Conservation (phyloP, 2,113 vertebrate species). For the Junco hyemalis region DNA sequence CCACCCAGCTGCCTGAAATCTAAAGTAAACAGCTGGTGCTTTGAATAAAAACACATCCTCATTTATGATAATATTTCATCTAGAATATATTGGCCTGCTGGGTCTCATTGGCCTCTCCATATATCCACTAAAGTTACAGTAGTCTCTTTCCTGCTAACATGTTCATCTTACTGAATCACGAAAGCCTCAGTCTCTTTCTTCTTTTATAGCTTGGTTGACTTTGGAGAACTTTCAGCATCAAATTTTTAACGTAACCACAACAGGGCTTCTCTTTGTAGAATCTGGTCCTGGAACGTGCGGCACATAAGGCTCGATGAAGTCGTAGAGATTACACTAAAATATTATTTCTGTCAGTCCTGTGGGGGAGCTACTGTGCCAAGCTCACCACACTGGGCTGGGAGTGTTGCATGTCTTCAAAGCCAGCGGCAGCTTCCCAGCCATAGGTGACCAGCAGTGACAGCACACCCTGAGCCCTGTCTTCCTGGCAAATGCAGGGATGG, state of each 20-base stretch:
- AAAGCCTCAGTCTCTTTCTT: slow-evolving; percentile 28
- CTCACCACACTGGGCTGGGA: not conserved
- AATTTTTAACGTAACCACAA: slow-evolving; percentile 26
- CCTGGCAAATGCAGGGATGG: not conserved
- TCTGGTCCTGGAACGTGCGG: not conserved
- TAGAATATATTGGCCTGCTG: slow-evolving; percentile 15
- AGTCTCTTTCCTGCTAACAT: slow-evolving; percentile 30
- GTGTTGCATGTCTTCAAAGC: not conserved
- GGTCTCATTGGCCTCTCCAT: slow-evolving; percentile 4
- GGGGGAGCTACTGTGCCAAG: not conserved
- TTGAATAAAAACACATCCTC: slow-evolving; percentile 64
- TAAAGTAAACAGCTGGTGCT: slow-evolving; percentile 41
- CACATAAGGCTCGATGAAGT: not conserved
- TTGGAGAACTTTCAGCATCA: slow-evolving; percentile 36
- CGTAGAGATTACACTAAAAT: not conserved
- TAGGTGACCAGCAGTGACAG: not conserved
- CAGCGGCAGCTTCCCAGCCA: not conserved
- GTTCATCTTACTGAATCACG: not conserved
- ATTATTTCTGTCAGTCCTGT: not conserved
- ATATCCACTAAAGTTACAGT: slow-evolving; percentile 6
- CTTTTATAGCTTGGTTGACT: slow-evolving; percentile 29
- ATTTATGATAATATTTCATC: slow-evolving; percentile 57
- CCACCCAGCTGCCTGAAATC: slow-evolving; percentile 34
- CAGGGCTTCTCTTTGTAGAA: not conserved
- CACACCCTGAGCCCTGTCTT: not conserved